Percentiles rank a stretch among this genome's conserved stretches.
phyloP scores from a whole-genome alignment of 2,113 vertebrate genomes.

The Pelobates fuscus region DNA sequence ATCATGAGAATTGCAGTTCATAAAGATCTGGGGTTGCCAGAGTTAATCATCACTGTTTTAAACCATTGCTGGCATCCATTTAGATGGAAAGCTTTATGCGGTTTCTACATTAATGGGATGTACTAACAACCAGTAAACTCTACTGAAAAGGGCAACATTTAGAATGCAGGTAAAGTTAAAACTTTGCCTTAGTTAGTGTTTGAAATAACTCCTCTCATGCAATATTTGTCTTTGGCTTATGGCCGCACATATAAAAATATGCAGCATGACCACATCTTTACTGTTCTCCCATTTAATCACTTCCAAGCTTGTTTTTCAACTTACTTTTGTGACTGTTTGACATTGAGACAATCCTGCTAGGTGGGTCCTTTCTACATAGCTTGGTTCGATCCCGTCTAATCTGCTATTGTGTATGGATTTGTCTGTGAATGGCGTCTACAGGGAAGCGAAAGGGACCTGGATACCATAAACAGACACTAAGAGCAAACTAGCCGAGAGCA shows the following conservation, averaged over 20 bases:
- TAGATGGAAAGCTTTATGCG: too few relatives aligned
- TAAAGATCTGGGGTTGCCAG: too few relatives aligned
- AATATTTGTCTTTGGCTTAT: constrained; percentile 24
- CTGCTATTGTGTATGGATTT: constrained; percentile 46
- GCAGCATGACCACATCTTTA: constrained; percentile 13
- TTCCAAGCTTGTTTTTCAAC: constrained; percentile 43
- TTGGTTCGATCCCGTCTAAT: constrained; percentile 24
- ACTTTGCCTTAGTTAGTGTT: constrained; percentile 31
- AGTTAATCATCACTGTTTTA: too few relatives aligned
- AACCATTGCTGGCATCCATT: too few relatives aligned
- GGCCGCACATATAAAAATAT: constrained; percentile 22
- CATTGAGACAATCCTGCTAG: constrained; percentile 34
- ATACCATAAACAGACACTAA: constrained; percentile 46
- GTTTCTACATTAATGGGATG: too few relatives aligned
- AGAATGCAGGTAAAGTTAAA: not conserved
- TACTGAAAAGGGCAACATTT: not conserved
- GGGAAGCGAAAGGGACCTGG: constrained; percentile 35
- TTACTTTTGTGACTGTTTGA: constrained; percentile 29
- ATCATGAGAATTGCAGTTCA: too few relatives aligned
- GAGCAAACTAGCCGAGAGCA: not conserved
- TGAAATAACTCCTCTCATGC: not conserved
- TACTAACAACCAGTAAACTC: not conserved
- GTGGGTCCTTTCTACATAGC: constrained; percentile 35
- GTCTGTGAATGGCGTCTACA: constrained; percentile 33
- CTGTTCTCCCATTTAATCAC: constrained; percentile 26